Conservation (phyloP, 2,888 invertebrate species). For the Drosophila sordidula region DNA sequence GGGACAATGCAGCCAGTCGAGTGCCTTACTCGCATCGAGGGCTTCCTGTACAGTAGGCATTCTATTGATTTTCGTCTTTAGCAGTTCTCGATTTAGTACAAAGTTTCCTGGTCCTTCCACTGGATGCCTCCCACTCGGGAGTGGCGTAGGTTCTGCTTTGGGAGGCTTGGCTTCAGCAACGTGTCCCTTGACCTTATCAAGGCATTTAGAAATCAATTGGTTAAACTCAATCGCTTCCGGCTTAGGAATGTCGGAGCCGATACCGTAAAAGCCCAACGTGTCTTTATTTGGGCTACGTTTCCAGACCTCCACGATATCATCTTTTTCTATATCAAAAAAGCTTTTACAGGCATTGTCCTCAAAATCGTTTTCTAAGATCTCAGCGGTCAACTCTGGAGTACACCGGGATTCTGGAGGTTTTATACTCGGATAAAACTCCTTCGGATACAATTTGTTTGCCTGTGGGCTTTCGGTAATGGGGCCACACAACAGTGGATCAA, state of each 20-base stretch:
- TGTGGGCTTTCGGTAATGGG: neutral
- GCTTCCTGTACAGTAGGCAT: slow-evolving; percentile 43
- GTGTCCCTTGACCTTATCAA: slow-evolving; percentile 17
- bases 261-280: slow-evolving; percentile 45
- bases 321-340: slow-evolving; percentile 2
- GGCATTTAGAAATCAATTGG: slow-evolving; percentile 7
- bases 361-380: slow-evolving; percentile 35
- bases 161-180: neutral
- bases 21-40: slow-evolving; percentile 16
- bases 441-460: no score
- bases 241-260: neutral
- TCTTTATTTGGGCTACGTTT: slow-evolving; percentile 47
- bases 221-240: slow-evolving; percentile 21
- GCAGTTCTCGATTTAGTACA: slow-evolving; percentile 33
- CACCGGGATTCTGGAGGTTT: slow-evolving; percentile 50
- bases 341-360: slow-evolving; percentile 24
- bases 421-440: slow-evolving; percentile 23
- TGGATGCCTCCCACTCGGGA: neutral
- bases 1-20: slow-evolving; percentile 17
- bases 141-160: neutral
- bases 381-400: slow-evolving; percentile 23
- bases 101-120: neutral
- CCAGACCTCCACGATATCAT: slow-evolving; percentile 50
- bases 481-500: neutral
- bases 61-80: slow-evolving; percentile 17